Conservation (phyloP, 64 coral and sea anemone species). For the Dendronephthya gigantea region DNA sequence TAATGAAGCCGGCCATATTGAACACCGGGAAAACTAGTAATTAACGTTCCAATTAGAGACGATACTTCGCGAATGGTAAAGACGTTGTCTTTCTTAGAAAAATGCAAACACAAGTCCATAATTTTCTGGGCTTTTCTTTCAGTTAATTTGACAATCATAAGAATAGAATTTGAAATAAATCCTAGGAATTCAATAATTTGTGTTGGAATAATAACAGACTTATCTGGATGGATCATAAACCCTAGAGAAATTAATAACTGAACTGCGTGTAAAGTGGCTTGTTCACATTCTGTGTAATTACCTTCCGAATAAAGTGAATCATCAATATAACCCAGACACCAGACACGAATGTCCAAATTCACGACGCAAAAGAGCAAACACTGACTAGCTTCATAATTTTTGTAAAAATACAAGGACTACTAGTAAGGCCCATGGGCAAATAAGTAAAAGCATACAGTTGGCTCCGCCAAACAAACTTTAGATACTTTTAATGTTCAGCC, state of each 20-base stretch:
- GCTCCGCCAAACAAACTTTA: slow-evolving; percentile 50
- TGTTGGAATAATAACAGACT: slow-evolving; percentile 19
- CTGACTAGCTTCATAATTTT: slow-evolving; percentile 50
- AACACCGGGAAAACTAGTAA: slow-evolving; percentile 28
- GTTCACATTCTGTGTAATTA: neutral
- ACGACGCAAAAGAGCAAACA: slow-evolving; percentile 22
- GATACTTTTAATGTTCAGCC: slow-evolving; percentile 35
- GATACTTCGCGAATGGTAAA: too few species aligned
- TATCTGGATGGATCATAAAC: slow-evolving; percentile 40
- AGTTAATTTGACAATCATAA: slow-evolving; percentile 16
- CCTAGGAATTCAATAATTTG: slow-evolving; percentile 22
- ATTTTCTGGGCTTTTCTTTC: slow-evolving; percentile 23
- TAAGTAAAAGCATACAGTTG: slow-evolving; percentile 43
- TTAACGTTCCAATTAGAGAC: neutral
- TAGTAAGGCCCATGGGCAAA: slow-evolving; percentile 41
- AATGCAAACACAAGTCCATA: neutral
- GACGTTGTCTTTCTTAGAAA: neutral
- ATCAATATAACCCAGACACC: slow-evolving; percentile 46
- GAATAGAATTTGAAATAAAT: slow-evolving; percentile 10
- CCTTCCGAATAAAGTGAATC: slow-evolving; percentile 8
- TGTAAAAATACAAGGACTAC: slow-evolving; percentile 54
- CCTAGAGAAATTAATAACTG: slow-evolving; percentile 24
- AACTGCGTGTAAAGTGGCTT: slow-evolving; percentile 31
- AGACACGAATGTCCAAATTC: slow-evolving; percentile 36
- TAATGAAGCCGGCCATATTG: slow-evolving; percentile 27